Evolutionary conservation across 2,888 invertebrate genomes (phyloP).

Genomic region (Macrophya annulata): DNA sequence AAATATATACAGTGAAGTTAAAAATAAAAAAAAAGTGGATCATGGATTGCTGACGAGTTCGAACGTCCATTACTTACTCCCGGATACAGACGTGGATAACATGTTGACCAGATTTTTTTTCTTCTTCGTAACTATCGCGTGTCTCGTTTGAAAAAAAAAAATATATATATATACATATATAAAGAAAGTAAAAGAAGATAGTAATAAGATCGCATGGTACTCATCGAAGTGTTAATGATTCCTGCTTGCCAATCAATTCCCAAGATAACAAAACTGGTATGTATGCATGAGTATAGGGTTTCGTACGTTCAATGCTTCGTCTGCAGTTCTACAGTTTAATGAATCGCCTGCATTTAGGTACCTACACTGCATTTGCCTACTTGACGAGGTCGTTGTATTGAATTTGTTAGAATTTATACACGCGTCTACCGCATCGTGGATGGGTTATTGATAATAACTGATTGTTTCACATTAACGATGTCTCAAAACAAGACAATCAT

Average conservation of each 20-base stretch:
- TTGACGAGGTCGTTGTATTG: constrained; percentile 28
- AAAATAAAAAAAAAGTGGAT: constrained; percentile 22
- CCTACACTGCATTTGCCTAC: not conserved
- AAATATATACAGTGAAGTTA: not conserved
- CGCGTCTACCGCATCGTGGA: not conserved
- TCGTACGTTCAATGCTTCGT: not conserved
- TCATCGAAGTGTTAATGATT: not conserved
- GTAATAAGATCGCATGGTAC: not conserved
- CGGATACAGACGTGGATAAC: not conserved
- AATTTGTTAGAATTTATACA: constrained; percentile 15
- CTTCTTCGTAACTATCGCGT: not conserved
- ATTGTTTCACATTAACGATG: not conserved
- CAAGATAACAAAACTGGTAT: constrained; percentile 9
- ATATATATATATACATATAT: too few species aligned
- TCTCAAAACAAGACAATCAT: constrained; percentile 8
- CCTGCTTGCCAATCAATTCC: not conserved
- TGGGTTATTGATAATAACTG: constrained; percentile 26
- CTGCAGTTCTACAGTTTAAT: not conserved
- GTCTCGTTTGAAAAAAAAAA: not conserved
- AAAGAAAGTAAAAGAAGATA: not conserved
- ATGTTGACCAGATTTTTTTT: not conserved
- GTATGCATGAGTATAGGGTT: not conserved
- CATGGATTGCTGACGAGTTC: not conserved
- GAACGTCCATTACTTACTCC: not conserved
- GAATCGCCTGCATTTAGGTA: not conserved